Percentiles rank a stretch among this genome's conserved stretches.
Conservation (phyloP, 2,888 invertebrate species). For the Oligia latruncula region DNA sequence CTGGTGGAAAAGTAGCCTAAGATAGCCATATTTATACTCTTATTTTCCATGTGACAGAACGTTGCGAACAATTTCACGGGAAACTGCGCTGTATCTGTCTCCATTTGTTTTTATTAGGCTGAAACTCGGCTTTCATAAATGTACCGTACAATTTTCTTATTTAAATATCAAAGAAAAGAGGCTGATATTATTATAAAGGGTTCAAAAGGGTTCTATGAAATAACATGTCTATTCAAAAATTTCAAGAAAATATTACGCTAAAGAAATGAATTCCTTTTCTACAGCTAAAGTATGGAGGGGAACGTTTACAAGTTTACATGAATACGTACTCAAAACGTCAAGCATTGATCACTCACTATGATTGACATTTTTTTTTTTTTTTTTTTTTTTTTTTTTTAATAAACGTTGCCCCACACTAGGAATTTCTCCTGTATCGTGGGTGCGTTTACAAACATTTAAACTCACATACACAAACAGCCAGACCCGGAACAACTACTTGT, state of each 20-base stretch:
- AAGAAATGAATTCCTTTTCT: slow-evolving; percentile 8
- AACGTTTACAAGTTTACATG: slow-evolving; percentile 29
- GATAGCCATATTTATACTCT: neutral
- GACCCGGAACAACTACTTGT: no score
- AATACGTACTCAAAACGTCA: slow-evolving; percentile 29
- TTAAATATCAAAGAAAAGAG: neutral
- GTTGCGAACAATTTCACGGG: slow-evolving; percentile 6
- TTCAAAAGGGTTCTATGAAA: neutral
- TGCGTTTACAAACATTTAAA: no score
- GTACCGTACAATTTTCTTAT: slow-evolving; percentile 11
- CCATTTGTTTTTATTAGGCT: slow-evolving; percentile 28
- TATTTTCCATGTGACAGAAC: neutral
- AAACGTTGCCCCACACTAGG: no score
- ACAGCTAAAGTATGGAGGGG: neutral
- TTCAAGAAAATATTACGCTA: slow-evolving; percentile 5
- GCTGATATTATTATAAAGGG: neutral
- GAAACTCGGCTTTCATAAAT: neutral
- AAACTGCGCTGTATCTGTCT: neutral
- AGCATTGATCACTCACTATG: slow-evolving; percentile 29
- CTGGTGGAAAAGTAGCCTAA: no score
- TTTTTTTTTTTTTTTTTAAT: no score
- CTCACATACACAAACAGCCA: no score
- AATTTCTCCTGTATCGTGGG: no score
- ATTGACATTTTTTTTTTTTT: no score
- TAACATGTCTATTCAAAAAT: neutral